Base-by-base conservation (phyloP, 2,888 invertebrate species). In the Callimorpha dominula region DNA sequence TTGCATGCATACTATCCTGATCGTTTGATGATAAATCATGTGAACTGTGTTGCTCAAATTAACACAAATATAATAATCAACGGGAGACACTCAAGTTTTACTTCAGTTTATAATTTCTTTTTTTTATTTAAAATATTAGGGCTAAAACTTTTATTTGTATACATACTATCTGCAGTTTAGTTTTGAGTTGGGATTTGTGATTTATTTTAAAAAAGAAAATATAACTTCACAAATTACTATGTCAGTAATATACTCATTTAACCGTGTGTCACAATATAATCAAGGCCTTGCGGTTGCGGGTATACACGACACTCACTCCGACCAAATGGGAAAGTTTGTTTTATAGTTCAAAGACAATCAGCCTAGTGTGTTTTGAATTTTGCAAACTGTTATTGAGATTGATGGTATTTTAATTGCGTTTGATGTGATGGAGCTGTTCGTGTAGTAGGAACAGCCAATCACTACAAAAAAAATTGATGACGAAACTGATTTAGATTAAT, bases 301-400 rank as follows among this genome's bases (percentile, higher is more conserved):
- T 85, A 74, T 77, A 60, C 88, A 86, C 86, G 85, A 88, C 85
- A 83, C 83, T 78, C 86, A 87, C 87, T 86, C 74, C 82, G 78
- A 76, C 84, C 86, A 89, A 91, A 92, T 90, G 87, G 86, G 82
- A 86, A 92, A 93, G 91, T 92, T 92, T 82, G 83, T 87, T 83
- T 84, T 77, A 78, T 78, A 86, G 84, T 83, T 85, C 71, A 73
- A 80, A 84, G 80, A 83, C 84, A 86, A 86, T 86, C 82, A 84
- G 72, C 78, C 79, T 78, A 85, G 85, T 83, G 85, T 80, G 78
- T 85, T 85, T 83, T 81, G 75, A 85, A 87, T 86, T 87, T 85
- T 77, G 76, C 74, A 67, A 80, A 83, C 81, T 85, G 78, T 86
- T 87, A 91, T 88, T 83, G 80, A 88, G 88, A 91, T 91, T 88